Conservation (phyloP, 2,888 invertebrate genomes). For the Lycophotia porphyrea region DNA sequence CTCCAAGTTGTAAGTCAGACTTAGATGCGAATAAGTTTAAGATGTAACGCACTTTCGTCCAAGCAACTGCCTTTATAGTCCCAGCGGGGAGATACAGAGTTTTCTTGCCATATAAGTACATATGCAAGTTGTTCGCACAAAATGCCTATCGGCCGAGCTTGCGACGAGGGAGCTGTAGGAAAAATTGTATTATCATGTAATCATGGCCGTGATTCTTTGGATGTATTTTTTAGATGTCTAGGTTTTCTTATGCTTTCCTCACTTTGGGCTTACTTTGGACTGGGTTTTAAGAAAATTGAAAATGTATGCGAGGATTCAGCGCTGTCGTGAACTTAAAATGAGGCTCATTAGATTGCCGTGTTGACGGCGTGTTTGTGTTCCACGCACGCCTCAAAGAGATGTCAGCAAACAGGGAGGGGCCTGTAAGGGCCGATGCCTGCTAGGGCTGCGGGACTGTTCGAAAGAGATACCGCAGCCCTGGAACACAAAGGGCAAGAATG, state of each 20-base stretch:
- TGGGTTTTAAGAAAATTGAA: background rate
- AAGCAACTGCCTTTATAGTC: conserved; percentile 33
- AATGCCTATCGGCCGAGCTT: conserved; percentile 27
- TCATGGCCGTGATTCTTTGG: conserved; percentile 18
- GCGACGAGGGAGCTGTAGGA: conserved; percentile 51
- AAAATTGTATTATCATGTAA: conserved; percentile 45
- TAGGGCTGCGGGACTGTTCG: too few relatives aligned
- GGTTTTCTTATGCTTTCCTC: background rate
- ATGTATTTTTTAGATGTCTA: background rate
- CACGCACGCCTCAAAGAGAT: too few relatives aligned
- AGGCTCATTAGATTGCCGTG: background rate
- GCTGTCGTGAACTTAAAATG: background rate
- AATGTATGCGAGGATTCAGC: background rate
- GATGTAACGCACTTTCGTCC: conserved; percentile 44
- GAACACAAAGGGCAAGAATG: too few relatives aligned
- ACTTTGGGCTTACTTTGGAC: background rate
- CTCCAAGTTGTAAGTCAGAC: background rate
- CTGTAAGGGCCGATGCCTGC: too few relatives aligned
- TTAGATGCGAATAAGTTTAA: conserved; percentile 31
- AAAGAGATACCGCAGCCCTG: too few relatives aligned
- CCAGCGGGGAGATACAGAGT: conserved; percentile 39
- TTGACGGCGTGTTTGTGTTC: too few relatives aligned
- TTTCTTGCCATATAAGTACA: conserved; percentile 40
- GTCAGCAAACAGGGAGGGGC: too few relatives aligned
- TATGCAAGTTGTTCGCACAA: conserved; percentile 20